phyloP scores from a whole-genome alignment of 1,140 invertebrate genomes.

The Venustaconcha ellipsiformis region DNA sequence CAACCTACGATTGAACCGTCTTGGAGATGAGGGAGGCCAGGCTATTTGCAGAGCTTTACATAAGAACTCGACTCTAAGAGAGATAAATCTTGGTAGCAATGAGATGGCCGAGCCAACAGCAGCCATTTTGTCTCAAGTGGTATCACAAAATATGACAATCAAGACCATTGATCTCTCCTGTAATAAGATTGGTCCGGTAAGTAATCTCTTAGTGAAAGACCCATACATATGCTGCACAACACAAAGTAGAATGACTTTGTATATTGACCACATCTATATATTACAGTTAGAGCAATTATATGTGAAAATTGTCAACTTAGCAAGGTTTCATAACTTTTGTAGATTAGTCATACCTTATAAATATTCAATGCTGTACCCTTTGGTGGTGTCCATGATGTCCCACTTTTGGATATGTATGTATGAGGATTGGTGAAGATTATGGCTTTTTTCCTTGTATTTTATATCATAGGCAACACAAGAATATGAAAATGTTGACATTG shows the following conservation, averaged over 20 bases:
- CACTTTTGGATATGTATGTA: not conserved
- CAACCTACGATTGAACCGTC: constrained; percentile 62
- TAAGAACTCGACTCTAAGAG: constrained; percentile 62
- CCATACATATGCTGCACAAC: not conserved
- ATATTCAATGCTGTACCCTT: not conserved
- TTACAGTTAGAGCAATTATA: not conserved
- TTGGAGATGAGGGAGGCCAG: constrained; percentile 69
- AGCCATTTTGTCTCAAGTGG: constrained; percentile 63
- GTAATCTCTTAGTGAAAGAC: constrained; percentile 15
- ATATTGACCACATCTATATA: not conserved
- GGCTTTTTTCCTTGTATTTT: no score
- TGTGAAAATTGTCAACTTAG: not conserved
- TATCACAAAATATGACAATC: constrained; percentile 62
- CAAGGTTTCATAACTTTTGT: not conserved
- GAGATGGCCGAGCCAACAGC: constrained; percentile 67
- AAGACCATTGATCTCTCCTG: constrained; percentile 64
- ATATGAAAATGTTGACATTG: no score
- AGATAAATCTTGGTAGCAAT: constrained; percentile 67
- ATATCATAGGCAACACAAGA: no score
- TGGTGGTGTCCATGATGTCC: no score
- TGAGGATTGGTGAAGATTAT: no score
- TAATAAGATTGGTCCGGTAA: constrained; percentile 67
- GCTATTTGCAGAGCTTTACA: constrained; percentile 62
- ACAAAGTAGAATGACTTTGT: not conserved
- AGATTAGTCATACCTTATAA: not conserved